phyloP scores from a whole-genome alignment of 2,888 invertebrate genomes.

The Nephrotoma appendiculata region DNA sequence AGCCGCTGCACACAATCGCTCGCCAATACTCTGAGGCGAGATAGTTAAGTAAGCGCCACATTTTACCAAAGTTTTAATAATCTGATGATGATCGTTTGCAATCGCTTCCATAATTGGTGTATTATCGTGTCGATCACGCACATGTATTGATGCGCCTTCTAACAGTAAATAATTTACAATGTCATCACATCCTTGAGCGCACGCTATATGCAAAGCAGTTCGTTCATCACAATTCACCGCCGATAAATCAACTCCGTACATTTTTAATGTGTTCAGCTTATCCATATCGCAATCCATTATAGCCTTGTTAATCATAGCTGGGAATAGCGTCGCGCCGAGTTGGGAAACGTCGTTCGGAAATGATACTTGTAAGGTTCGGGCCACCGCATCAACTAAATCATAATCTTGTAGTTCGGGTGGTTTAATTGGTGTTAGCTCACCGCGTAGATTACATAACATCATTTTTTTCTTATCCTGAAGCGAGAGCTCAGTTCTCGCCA shows the following conservation, averaged over 20 bases:
- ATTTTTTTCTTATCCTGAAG: conserved; percentile 52
- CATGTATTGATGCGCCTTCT: conserved; percentile 71
- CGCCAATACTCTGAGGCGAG: conserved; percentile 42
- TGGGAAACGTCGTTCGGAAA: conserved; percentile 39
- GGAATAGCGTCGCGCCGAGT: conserved; percentile 45
- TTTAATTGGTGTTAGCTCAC: conserved; percentile 50
- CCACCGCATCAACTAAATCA: conserved; percentile 44
- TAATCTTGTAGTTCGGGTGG: conserved; percentile 30
- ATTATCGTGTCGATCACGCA: conserved; percentile 52
- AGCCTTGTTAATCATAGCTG: conserved; percentile 52
- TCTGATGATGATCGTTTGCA: conserved; percentile 42
- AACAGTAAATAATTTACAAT: conserved; percentile 59
- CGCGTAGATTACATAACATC: conserved; percentile 63
- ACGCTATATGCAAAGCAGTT: conserved; percentile 70
- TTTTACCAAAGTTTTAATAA: conserved; percentile 49
- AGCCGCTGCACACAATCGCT: conserved; percentile 52
- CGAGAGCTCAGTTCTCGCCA: conserved; percentile 59
- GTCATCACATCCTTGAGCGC: conserved; percentile 48
- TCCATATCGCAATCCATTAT: conserved; percentile 38
- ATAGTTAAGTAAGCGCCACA: conserved; percentile 62
- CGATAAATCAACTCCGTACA: conserved; percentile 59
- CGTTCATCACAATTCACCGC: conserved; percentile 57
- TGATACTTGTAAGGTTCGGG: conserved; percentile 38
- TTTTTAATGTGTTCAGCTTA: conserved; percentile 32
- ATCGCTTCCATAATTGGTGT: conserved; percentile 60